Percentiles rank a stretch among this genome's conserved stretches.
These are phyloP conservation scores for Eumerus sabulonum DNA, from an alignment of 2,888 invertebrate genomes.

Conservation along the genomic window DNA sequence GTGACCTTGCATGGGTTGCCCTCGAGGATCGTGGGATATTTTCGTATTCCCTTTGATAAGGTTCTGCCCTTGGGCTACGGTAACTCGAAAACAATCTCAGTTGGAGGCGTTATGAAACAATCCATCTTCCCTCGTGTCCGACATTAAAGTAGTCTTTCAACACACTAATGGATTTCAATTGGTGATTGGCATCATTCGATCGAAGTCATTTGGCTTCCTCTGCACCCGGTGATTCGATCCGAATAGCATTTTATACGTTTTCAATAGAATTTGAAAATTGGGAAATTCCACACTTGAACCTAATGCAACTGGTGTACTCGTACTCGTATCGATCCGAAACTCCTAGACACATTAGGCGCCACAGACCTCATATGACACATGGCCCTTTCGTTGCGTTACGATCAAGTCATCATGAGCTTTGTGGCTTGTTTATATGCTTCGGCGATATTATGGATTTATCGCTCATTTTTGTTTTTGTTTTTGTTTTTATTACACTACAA, in stretches of 20 bases:
- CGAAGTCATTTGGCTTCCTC: not conserved
- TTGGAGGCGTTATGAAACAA: too few species aligned
- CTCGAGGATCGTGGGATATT: too few species aligned
- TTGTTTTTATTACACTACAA: too few species aligned
- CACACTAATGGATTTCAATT: constrained; percentile 59
- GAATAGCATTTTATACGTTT: constrained; percentile 33
- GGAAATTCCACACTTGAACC: not conserved
- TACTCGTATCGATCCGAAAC: too few species aligned
- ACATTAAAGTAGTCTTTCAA: constrained; percentile 30
- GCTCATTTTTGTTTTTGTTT: not conserved
- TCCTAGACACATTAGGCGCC: too few species aligned
- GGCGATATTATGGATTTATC: not conserved
- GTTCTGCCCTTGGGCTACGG: too few species aligned
- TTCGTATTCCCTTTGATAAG: too few species aligned
- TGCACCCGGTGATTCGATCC: constrained; percentile 25
- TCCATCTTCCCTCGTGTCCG: not conserved
- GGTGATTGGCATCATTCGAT: constrained; percentile 21
- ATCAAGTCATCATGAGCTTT: too few species aligned
- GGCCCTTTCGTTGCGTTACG: too few species aligned
- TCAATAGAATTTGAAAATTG: constrained; percentile 25
- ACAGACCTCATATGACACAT: too few species aligned
- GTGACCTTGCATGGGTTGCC: too few species aligned
- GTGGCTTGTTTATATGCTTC: not conserved
- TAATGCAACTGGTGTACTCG: not conserved
- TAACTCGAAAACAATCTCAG: too few species aligned